Evolutionary conservation across 2,888 invertebrate species (phyloP), one percentile per base, ranked within the genome.

Genomic region (Colletes collaris): DNA sequence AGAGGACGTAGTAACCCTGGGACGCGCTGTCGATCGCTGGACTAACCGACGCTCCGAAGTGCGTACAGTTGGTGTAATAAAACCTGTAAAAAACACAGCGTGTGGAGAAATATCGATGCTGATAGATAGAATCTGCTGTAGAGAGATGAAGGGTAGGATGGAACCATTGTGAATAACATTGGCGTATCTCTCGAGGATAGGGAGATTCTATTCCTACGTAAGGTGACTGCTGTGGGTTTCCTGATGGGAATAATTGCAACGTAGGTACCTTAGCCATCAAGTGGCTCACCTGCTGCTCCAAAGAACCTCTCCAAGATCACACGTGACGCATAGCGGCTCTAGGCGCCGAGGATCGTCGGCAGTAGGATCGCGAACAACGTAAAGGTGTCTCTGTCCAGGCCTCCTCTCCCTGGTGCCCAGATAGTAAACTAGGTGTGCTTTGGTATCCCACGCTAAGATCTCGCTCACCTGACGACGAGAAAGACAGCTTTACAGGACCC

Each of bases 301-400:
- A 76, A 97, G 95, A 40, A 96, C 95, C 89, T 96, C 95, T 35
- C 94, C 94, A 55, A 96, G 93, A 91, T 97, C 96, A 93, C 98
- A 98, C 0, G 98, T 98, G 87, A 98, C 95, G 93, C 98, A 98
- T 86, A 96, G 94, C 35, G 97, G 96, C 90, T 97, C 97, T 76
- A 95, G 93, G 87, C 96, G 95, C 87, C 95, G 94, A 27, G 95
- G 94, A 89, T 95, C 95, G 81, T 96, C 96, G 78, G 95, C 95
- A 79, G 95, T 94, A 56, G 97, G 96, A 93, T 97, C 97, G 81
- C 96, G 95, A 65, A 97, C 96, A 71, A 97, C 96, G 93, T 97
- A 98, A 79, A 98, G 95, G 94, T 98, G 98, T 88, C 96, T 95
- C 93, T 98, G 97, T 4, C 97, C 97, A 19, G 98, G 97, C 89